Base-by-base conservation (phyloP, 2,113 vertebrate genomes). In the Trachemys scripta region DNA sequence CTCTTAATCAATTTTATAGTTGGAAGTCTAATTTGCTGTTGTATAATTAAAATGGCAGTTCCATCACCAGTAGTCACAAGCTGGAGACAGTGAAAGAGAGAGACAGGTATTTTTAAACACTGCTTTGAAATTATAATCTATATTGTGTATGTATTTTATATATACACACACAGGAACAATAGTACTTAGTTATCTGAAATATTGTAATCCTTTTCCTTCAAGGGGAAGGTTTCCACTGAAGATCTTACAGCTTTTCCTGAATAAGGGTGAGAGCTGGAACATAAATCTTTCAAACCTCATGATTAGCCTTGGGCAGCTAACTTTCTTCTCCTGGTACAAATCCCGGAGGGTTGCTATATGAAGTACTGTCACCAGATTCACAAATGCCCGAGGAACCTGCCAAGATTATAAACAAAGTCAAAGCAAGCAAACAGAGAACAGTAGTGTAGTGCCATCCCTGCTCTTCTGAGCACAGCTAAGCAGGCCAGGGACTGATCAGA, bases 361-460 rank as follows among this genome's bases (percentile, higher is more conserved):
- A 31, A 98, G 8, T 2, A 96, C 0, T 0, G 93, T 93, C 51
- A 98, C 98, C 91, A 99, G 78, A 87, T 98, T 99, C 93, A 99
- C 98, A 93, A 98, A 98, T 0, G 96, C 69, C 81, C 98, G 97
- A 31, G 98, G 98, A 90, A 99, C 98, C 98, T 99, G 96, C 31
- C 51, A 75, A 94, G 78, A 89, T 85, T 79, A 57, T 50, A 87
- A 85, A 16, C 25, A 56, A 91, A 87, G 1, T 57, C 62, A 35
- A 8, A 38, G 72, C 65, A 59, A 72, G 19, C 5, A 3, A 59
- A 89, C 79, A 1, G 1, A 50, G 85, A 91, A 29, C 42, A 47
- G 45, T 27, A 78, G 50, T 31, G 45, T 27, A 78, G 50, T 31
- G 82, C 10, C n/a, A 53, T 2, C 10, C 79, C 35, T 76, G 80